Evolutionary conservation across 2,888 invertebrate species (phyloP), one percentile per base, ranked within the genome.

Genomic region (Actias luna): DNA sequence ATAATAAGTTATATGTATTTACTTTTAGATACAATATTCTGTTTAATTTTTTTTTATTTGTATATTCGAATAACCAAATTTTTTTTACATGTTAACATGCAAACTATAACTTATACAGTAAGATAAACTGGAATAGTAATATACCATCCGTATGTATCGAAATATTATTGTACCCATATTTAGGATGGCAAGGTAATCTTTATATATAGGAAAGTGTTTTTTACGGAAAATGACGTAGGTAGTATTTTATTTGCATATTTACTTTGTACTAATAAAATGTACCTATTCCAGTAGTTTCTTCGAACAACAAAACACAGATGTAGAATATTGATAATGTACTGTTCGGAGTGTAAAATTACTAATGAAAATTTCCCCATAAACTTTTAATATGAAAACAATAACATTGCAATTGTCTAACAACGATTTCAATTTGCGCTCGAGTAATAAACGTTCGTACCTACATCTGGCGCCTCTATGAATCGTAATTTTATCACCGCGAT

Each of bases 351-450:
- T 39, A 46, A 42, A 61, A 55, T 50, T 61, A 50, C 16, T 61
- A 10, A 62, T 31, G 39, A 57, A 57, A 61, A 62, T 58, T 31
- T 22, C 57, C 42, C 57, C 42, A 58, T 62, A 62, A 62, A 62
- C 22, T 84, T 85, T 83, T 87, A 88, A 89, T 88, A 84, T 86
- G 76, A 77, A 86, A 87, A 83, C 89, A 85, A 90, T 90, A 90
- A 87, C 80, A 76, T 71, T 66, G 75, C 84, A 87, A 85, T 89
- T 84, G 85, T 83, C 78, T 79, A 73, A 75, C 76, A 76, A 76
- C 77, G 27, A n/a, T 83, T 89, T 85, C 91, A 91, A 92, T 92
- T 92, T 91, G 83, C 85, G 78, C 76, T 67, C 72, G 73, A 69
- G 80, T 80, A 74, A 88, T 92, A 92, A 92, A 92, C 75, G 71